Percentiles rank a stretch among this genome's conserved stretches.
Evolutionary conservation across 2,113 vertebrate genomes (phyloP).

Genomic region (Coptodon bakossiorum): DNA sequence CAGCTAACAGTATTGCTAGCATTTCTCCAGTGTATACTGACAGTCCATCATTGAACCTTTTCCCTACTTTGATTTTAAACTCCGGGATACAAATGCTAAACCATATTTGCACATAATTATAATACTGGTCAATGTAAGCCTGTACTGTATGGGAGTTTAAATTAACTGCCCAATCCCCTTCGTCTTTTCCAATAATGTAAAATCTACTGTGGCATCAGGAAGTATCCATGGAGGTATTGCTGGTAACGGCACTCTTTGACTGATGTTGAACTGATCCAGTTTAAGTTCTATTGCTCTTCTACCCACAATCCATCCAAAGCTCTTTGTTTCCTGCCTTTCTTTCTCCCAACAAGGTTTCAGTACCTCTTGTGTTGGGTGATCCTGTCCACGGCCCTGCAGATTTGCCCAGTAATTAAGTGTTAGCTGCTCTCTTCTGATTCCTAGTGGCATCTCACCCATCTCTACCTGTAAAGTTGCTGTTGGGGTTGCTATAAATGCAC

Average conservation of each 20-base stretch:
- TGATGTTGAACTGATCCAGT: background rate
- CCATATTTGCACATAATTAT: background rate
- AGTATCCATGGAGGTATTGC: background rate
- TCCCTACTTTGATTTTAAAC: background rate
- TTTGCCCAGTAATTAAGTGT: background rate
- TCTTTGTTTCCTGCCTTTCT: background rate
- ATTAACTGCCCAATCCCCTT: background rate
- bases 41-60: background rate
- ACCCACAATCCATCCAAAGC: background rate
- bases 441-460: background rate
- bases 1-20: background rate
- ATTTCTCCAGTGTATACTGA: background rate
- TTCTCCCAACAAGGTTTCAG: background rate
- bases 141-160: background rate
- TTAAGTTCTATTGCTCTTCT: background rate
- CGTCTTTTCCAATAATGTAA: background rate
- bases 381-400: background rate
- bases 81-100: background rate
- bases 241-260: background rate
- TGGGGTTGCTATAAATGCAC: background rate
- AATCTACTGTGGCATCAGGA: background rate
- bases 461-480: background rate
- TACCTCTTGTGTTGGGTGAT: background rate
- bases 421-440: background rate
- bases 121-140: background rate